Base-by-base conservation (phyloP, 2,888 invertebrate genomes). In the Harpalus rubripes region DNA sequence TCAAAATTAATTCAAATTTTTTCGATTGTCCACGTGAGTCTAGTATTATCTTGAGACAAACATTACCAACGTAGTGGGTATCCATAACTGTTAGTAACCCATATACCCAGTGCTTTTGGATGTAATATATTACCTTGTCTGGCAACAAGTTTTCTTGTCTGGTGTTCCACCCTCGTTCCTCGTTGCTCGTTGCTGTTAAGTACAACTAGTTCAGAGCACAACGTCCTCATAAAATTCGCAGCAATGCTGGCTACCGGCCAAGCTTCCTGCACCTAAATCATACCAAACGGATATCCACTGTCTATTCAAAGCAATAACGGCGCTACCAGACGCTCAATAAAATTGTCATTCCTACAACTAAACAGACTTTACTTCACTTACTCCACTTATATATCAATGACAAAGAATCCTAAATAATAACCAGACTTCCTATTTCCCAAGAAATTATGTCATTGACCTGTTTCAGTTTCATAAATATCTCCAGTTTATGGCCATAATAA, bases 261-360 rank as follows among this genome's bases (percentile, higher is more conserved):
- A 80, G 44, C 80, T 80, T 80, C 80, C 80, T 63, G 44, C 80
- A 63, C 44, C 61, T 80, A 80, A 80, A 80, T 80, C 61, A 80
- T 80, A 80, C 63, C 80, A 22, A 80, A 61, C 80, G 80, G 80
- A 80, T 80, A 80, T 80, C 80, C 80, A 80, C 63, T 80, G 80
- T 80, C 80, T 80, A 80, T 80, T 44, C 80, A 80, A 39, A 61
- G 63, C 80, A 26, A 63, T 80, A 80, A 80, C 63, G 80, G 44
- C 44, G 80, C 80, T 63, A 63, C 61, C 41, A 63, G 63, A 80
- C 63, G 80, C 80, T 63, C 80, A 80, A 80, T 80, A 80, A 80
- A 80, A 80, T 80, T 63, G 44, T 61, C 41, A 80, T 80, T 80
- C 63, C 16, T 44, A 61, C 61, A 41, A 80, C 80, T 80, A 80